Conservation (phyloP, 2,113 vertebrate genomes). For the Cebidichthys violaceus region DNA sequence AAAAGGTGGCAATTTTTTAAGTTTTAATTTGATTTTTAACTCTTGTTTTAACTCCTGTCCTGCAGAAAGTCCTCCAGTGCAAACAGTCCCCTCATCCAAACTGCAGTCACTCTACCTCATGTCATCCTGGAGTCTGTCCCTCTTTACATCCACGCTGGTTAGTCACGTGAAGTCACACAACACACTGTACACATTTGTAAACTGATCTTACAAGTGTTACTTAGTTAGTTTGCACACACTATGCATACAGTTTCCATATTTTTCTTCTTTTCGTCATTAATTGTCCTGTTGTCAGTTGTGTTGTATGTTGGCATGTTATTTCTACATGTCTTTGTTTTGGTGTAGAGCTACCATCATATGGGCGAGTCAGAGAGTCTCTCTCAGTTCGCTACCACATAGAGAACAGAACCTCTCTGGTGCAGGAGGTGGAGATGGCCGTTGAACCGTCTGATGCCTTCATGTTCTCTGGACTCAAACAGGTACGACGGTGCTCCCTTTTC, state of each 20-base stretch:
- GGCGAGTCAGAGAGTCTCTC: constrained; percentile 94
- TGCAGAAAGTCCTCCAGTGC: constrained; percentile 86
- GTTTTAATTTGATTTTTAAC: not conserved
- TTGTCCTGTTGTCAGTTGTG: not conserved
- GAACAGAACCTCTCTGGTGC: constrained; percentile 93
- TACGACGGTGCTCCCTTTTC: constrained; percentile 51
- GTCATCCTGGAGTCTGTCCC: constrained; percentile 92
- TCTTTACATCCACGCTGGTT: constrained; percentile 95
- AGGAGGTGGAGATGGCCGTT: constrained; percentile 95
- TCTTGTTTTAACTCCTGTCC: not conserved
- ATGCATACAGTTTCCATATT: not conserved
- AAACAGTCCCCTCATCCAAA: constrained; percentile 87
- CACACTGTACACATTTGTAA: not conserved
- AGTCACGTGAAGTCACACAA: constrained; percentile 24
- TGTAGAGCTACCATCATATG: constrained; percentile 94
- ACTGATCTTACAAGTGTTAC: not conserved
- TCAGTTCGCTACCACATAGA: constrained; percentile 93
- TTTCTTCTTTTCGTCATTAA: not conserved
- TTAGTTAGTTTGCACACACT: not conserved
- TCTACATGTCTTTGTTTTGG: constrained; percentile 3
- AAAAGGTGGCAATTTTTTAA: not conserved
- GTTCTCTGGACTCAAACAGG: constrained; percentile 99
- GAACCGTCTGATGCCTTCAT: constrained; percentile 99
- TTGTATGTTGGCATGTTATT: not conserved
- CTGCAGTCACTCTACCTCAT: constrained; percentile 90